Percentiles rank a stretch among this genome's conserved stretches.
Evolutionary conservation across 2,888 invertebrate genomes (phyloP).

Genomic region (Perizoma affinitatum): DNA sequence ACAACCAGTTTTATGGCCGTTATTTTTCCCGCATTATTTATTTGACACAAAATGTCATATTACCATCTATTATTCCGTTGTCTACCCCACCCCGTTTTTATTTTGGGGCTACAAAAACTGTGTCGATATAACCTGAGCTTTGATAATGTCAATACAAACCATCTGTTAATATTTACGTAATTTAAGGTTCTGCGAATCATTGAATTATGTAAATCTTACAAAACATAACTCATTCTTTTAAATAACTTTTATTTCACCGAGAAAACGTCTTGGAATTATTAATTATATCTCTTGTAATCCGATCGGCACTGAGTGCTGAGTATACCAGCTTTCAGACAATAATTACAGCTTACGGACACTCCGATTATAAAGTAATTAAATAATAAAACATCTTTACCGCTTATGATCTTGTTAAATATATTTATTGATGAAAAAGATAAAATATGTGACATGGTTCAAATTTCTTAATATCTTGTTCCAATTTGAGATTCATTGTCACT

Average conservation of each 20-base stretch:
- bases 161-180: background rate
- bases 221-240: slow-evolving; percentile 3
- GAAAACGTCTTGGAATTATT: slow-evolving; percentile 10
- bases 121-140: no score
- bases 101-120: no score
- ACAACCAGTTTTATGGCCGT: no score
- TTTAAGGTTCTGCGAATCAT: background rate
- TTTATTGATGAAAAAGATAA: no score
- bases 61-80: no score
- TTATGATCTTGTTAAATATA: background rate
- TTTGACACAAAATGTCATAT: no score
- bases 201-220: slow-evolving; percentile 1
- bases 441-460: no score
- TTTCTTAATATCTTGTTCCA: no score
- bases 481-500: no score
- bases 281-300: slow-evolving; percentile 7
- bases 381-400: slow-evolving; percentile 22
- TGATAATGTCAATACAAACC: background rate
- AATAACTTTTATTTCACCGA: slow-evolving; percentile 42
- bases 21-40: no score
- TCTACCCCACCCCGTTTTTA: no score
- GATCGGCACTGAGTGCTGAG: slow-evolving; percentile 10
- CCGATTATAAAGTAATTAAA: slow-evolving; percentile 41
- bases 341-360: slow-evolving; percentile 22
- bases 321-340: slow-evolving; percentile 22